Evolutionary conservation across 2,888 invertebrate species (phyloP).

Genomic region (Kryphioiulus occultus): DNA sequence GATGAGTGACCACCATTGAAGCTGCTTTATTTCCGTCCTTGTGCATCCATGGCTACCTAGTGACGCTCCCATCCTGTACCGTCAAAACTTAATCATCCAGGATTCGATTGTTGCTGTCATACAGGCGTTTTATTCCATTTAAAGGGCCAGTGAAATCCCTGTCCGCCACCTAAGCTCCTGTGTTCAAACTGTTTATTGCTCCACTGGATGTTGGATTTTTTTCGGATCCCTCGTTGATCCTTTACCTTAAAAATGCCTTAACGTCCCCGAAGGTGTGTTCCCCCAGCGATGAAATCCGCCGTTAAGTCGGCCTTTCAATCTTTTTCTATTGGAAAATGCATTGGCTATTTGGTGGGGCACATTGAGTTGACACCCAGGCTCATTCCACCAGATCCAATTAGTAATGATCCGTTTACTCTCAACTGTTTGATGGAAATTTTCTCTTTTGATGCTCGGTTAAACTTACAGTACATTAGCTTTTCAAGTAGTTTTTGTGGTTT

Average conservation of each 20-base stretch:
- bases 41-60: not conserved
- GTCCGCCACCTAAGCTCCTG: slow-evolving; percentile 7
- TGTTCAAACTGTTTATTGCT: slow-evolving; percentile 26
- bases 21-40: not conserved
- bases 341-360: not conserved
- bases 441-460: slow-evolving; percentile 45
- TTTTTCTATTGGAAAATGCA: not conserved
- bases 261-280: slow-evolving; percentile 25
- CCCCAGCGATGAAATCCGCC: not conserved
- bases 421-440: not conserved
- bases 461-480: slow-evolving; percentile 33
- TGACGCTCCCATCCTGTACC: not conserved
- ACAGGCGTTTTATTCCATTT: slow-evolving; percentile 10
- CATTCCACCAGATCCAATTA: slow-evolving; percentile 48
- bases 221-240: slow-evolving; percentile 4
- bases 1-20: not conserved
- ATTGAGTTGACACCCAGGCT: slow-evolving; percentile 38
- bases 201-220: slow-evolving; percentile 20
- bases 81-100: slow-evolving; percentile 29
- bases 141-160: not conserved
- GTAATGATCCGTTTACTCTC: slow-evolving; percentile 47
- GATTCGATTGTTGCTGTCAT: slow-evolving; percentile 20
- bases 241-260: slow-evolving; percentile 29
- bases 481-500: slow-evolving; percentile 1
- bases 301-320: not conserved